Conservation (phyloP, 2,113 vertebrate species). For the Steatornis caripensis region DNA sequence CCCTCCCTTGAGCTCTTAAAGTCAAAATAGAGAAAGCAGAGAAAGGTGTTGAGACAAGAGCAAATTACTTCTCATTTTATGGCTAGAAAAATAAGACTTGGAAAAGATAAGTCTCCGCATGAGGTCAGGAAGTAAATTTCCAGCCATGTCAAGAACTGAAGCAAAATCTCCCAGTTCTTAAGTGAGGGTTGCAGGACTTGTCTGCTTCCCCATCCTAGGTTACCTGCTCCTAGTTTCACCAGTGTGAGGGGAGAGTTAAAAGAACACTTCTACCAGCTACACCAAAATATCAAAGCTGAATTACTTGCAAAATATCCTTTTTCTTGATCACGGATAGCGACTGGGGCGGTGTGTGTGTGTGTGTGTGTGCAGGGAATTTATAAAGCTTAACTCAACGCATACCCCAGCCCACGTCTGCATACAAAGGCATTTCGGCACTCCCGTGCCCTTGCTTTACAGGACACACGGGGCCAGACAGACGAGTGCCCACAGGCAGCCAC, state of each 20-base stretch:
- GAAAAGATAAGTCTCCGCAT: background rate
- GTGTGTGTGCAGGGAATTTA: no score
- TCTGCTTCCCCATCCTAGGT: fast-evolving
- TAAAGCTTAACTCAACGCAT: fast-evolving
- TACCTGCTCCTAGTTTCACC: background rate
- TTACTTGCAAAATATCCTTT: background rate
- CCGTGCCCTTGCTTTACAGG: background rate
- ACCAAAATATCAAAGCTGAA: fast-evolving
- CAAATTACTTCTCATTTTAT: conserved; percentile 7
- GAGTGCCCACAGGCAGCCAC: background rate
- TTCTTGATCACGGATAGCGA: fast-evolving
- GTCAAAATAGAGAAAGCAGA: conserved; percentile 46
- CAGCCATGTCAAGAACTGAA: fast-evolving
- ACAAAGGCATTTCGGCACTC: background rate
- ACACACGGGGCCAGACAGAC: background rate
- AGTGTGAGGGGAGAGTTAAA: no score
- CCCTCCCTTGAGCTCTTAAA: conserved; percentile 44
- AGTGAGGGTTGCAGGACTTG: background rate
- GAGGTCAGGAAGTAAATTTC: background rate
- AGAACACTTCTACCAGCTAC: fast-evolving
- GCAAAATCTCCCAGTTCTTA: background rate
- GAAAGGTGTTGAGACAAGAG: conserved; percentile 43
- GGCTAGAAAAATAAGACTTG: background rate
- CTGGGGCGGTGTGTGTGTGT: no score
- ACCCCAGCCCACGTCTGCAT: background rate